Base-by-base conservation (phyloP, 2,113 vertebrate genomes). In the Ochotona princeps region DNA sequence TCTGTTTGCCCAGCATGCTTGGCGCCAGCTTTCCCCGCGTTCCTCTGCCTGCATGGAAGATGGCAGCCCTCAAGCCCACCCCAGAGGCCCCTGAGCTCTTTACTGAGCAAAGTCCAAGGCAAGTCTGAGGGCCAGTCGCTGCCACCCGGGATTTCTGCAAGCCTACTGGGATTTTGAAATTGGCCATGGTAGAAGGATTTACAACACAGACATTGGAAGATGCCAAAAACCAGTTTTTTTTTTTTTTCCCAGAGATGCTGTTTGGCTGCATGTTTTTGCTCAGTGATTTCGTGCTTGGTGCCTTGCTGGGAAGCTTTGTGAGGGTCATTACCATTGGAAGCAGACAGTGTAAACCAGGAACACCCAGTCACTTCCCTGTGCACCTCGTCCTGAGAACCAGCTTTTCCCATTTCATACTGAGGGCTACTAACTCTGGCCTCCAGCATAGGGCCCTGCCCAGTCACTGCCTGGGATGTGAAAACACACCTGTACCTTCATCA, bases 261-360 rank as follows among this genome's bases (percentile, higher is more conserved):
- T 54, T 70, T n/a, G 49, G 11, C 5, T 11, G 32, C 75, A 87
- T 32, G 74, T 8, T 66, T n/a, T 14, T 14, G 72, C 3, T 1
- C 7, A 1, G 26, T 18, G 69, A 47, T 1, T 23, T 2, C 0
- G 0, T 11, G 7, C 11, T 32, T 23, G 73, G n/a, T 8, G 1
- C 47, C 57, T 25, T 6, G 13, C 38, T 5, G 13, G 30, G 54
- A 26, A 61, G 79, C 38, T 67, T 84, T 90, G 67, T n/a, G 57
- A 30, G 4, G 60, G 60, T 0, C 28, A 7, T 9, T 26, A 21
- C 47, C 63, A 74, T 32, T 28, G 0, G 44, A 80, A 72, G 4
- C 23, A 91, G 63, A 15, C 0, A 3, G 8, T 1, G 30, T 9
- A 49, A 65, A 63, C 21, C 18, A 9, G 17, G n/a, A 76, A 23